A percentile compares a stretch with the other conserved stretches of the same genome.
phyloP scores from a whole-genome alignment of 2,888 invertebrate genomes.

The Apamea sordens region DNA sequence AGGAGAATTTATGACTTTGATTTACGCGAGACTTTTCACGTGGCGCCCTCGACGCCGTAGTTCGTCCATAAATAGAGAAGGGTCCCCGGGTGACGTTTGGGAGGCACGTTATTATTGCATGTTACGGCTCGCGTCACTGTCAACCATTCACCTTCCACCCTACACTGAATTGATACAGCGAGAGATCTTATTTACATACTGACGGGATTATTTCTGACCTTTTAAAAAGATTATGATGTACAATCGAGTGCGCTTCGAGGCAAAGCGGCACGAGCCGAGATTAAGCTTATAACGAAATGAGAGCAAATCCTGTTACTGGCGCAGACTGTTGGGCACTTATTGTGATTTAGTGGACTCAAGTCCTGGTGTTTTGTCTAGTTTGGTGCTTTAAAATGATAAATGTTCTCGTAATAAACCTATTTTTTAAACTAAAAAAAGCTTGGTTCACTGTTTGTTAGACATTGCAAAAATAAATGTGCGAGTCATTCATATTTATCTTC shows the following conservation, averaged over 20 bases:
- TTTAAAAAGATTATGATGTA: conserved; percentile 61
- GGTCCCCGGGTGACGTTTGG: conserved; percentile 83
- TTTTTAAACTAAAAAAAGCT: background rate
- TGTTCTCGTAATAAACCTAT: background rate
- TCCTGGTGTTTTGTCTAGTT: conserved; percentile 20
- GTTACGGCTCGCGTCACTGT: conserved; percentile 79
- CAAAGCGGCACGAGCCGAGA: conserved; percentile 18
- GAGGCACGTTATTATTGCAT: conserved; percentile 85
- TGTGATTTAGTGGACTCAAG: conserved; percentile 32
- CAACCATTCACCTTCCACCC: conserved; percentile 81
- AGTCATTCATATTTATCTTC: conserved; percentile 31
- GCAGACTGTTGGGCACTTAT: conserved; percentile 38
- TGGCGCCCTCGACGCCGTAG: conserved; percentile 79
- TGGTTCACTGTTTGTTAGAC: conserved; percentile 6
- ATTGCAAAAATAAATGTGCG: conserved; percentile 9
- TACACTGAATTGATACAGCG: conserved; percentile 81
- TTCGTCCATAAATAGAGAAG: conserved; percentile 86
- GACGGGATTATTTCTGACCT: conserved; percentile 72
- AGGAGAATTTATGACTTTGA: conserved; percentile 90
- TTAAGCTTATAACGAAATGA: conserved; percentile 33
- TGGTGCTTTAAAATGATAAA: conserved; percentile 15
- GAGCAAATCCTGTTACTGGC: conserved; percentile 35
- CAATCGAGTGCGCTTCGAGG: conserved; percentile 46
- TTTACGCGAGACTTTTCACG: conserved; percentile 88
- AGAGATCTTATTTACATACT: conserved; percentile 83